These are phyloP conservation scores for Oscheius onirici DNA, from an alignment of 2,888 invertebrate species.

Conservation along the genomic window DNA sequence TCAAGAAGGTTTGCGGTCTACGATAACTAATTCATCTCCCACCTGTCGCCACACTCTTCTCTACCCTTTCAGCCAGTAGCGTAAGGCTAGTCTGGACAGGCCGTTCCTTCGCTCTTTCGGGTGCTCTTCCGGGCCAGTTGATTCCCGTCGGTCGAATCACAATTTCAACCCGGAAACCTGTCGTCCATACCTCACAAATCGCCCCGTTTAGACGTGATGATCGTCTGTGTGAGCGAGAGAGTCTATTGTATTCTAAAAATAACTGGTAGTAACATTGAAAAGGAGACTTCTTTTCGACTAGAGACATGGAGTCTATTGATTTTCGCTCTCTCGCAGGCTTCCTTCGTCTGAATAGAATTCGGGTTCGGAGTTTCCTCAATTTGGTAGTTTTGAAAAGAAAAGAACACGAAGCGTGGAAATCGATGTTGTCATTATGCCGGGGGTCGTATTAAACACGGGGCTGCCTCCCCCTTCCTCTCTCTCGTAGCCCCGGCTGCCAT, in stretches of 20 bases:
- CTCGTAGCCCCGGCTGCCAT: background rate
- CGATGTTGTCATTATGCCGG: constrained; percentile 28
- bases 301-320: no score
- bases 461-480: background rate
- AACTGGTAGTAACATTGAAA: no score
- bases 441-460: constrained; percentile 24
- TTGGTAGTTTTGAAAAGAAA: background rate
- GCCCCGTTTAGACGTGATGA: background rate
- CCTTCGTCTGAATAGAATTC: no score
- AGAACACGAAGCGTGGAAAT: background rate
- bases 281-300: no score
- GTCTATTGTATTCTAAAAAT: no score
- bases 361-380: no score
- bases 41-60: no score
- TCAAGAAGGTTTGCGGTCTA: no score
- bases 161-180: constrained; percentile 24
- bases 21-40: no score
- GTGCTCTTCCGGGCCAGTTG: background rate
- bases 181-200: constrained; percentile 24
- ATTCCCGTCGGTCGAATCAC: constrained; percentile 4
- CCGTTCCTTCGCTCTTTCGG: constrained; percentile 12
- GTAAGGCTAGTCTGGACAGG: no score
- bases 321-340: no score
- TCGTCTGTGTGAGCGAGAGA: background rate
- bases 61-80: no score